Percentiles rank a stretch among this genome's conserved stretches.
Evolutionary conservation across 2,113 vertebrate genomes (phyloP).

Genomic region (Donacobius atricapilla): DNA sequence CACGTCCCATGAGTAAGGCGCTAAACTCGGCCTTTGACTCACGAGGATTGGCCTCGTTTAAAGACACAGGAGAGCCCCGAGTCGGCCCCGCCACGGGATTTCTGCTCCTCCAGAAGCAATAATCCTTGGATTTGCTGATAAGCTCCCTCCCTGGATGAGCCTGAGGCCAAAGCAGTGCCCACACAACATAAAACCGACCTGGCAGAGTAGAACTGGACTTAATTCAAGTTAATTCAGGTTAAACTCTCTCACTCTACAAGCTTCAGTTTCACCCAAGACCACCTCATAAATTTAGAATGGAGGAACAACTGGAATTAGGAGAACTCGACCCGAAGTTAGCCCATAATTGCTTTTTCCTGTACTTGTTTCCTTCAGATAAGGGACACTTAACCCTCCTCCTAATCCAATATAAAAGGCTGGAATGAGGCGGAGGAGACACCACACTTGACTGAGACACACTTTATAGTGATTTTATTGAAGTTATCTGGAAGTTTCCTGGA

Average conservation of each 20-base stretch:
- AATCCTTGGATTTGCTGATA: neutral
- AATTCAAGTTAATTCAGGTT: neutral
- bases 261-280: neutral
- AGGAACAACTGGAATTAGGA: neutral
- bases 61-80: neutral
- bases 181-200: neutral
- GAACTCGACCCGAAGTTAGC: neutral
- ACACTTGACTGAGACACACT: neutral
- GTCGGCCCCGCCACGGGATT: neutral
- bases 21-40: conserved; percentile 53
- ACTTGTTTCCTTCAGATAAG: neutral
- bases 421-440: neutral
- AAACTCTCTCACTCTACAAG: neutral
- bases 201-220: neutral
- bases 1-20: conserved; percentile 55
- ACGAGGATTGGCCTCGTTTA: conserved; percentile 19
- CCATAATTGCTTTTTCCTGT: neutral
- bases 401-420: neutral
- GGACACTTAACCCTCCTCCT: neutral
- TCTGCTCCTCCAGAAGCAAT: neutral
- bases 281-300: neutral
- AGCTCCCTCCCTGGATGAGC: neutral
- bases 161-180: neutral
- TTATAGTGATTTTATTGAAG: neutral
- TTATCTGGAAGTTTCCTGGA: neutral